Percentiles rank a stretch among this genome's conserved stretches.
phyloP scores from a whole-genome alignment of 2,797 vertebrate genomes.

The Enteromius paludinosus region DNA sequence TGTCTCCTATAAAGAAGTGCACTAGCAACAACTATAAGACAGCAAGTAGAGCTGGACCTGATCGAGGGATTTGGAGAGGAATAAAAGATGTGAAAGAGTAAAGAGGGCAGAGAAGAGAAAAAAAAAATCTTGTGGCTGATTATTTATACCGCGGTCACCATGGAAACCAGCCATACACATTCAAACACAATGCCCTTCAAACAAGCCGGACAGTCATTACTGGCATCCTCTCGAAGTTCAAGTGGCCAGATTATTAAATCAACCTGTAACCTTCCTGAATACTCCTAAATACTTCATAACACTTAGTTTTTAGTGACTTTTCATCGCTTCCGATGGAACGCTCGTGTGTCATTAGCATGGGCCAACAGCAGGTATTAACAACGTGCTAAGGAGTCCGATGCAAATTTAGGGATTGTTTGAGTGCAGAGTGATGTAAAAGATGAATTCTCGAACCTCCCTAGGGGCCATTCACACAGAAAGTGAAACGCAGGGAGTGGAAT shows the following conservation, averaged over 20 bases:
- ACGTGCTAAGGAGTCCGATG: slow-evolving; percentile 37
- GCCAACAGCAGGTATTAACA: slow-evolving; percentile 21
- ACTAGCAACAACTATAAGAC: slow-evolving; percentile 4
- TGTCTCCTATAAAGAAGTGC: slow-evolving; percentile 5
- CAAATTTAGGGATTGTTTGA: slow-evolving; percentile 17
- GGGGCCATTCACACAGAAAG: background rate
- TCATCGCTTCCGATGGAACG: background rate
- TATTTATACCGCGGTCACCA: slow-evolving; percentile 57
- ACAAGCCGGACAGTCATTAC: slow-evolving; percentile 27
- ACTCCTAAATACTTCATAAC: background rate
- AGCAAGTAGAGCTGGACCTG: background rate
- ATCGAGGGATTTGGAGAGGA: slow-evolving; percentile 19
- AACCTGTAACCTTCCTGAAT: background rate
- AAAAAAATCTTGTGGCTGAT: slow-evolving; percentile 42
- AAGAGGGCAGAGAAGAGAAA: background rate
- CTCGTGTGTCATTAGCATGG: slow-evolving; percentile 50
- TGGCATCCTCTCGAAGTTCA: slow-evolving; percentile 18
- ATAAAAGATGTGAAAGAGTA: slow-evolving; percentile 6
- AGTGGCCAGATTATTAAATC: slow-evolving; percentile 25
- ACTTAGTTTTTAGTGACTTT: background rate
- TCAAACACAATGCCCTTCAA: slow-evolving; percentile 31
- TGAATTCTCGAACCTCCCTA: background rate
- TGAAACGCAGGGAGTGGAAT: background rate
- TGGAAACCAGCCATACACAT: slow-evolving; percentile 54
- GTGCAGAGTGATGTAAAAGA: background rate